Base-by-base conservation (phyloP, 2,888 invertebrate species). In the Agrypnus murinus region DNA sequence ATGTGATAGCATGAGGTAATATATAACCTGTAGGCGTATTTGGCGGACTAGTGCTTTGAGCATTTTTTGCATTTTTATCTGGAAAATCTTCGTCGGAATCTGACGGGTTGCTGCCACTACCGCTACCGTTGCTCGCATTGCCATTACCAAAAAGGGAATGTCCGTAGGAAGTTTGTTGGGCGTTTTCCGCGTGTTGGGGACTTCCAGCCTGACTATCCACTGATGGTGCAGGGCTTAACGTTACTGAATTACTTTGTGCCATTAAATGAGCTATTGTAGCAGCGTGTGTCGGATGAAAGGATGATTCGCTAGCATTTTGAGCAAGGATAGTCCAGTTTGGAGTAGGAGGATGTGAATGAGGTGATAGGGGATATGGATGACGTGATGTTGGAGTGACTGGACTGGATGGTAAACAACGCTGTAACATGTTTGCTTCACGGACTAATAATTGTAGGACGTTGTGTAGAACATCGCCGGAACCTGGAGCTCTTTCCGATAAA, bases 391-490 rank as follows among this genome's bases (percentile, higher is more conserved):
- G 95, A 12, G 94, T 95, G 58, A 94, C 93, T 40, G 94, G 95
- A 82, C 90, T 92, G 75, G 92, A 94, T 38, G 94, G 95, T 76
- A 93, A 89, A 83, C 93, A 92, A 87, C 92, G 90, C 78, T 94
- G 93, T 81, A 95, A 86, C 82, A 92, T 89, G 80, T 92, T 92
- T 73, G 93, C 92, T 83, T 95, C 94, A 43, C 94, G 90, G 64
- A 95, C 92, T 71, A 96, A 87, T 89, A 96, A 92, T 84, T 95
- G 94, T 50, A 98, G 89, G 34, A 96, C 95, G 86, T 98, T 98
- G 88, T 96, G 96, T 73, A 98, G 87, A 15, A 98, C 94, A 84
- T 98, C 98, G 1, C 98, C 98, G 34, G 96, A 95, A 15, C 95
- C 94, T 0, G 97, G 97, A 78, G 96, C 95, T 67, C 98, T 89